Evolutionary conservation across 2,797 vertebrate species (phyloP).

Genomic region (Helicolenus hilgendorfi): DNA sequence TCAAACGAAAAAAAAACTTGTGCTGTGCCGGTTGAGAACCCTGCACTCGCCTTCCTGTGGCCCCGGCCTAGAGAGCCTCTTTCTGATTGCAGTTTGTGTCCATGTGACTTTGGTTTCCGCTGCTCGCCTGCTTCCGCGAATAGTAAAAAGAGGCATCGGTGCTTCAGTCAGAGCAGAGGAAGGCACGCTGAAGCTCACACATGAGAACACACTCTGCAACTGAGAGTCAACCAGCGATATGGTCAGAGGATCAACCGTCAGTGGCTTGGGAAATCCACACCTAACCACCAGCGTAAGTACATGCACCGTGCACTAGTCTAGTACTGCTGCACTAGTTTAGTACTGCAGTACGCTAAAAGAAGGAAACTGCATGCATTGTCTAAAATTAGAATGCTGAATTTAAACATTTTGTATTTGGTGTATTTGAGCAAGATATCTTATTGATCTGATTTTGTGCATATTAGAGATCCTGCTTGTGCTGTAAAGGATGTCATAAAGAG

Average conservation of each 20-base stretch:
- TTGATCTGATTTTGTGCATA: not conserved
- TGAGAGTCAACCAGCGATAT: slow-evolving; percentile 77
- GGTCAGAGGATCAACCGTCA: slow-evolving; percentile 79
- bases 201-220: slow-evolving; percentile 47
- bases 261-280: slow-evolving; percentile 84
- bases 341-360: not conserved
- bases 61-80: slow-evolving; percentile 71
- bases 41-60: slow-evolving; percentile 70
- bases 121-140: slow-evolving; percentile 90
- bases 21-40: slow-evolving; percentile 27
- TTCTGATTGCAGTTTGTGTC: slow-evolving; percentile 84
- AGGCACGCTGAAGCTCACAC: slow-evolving; percentile 53
- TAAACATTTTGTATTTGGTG: not conserved
- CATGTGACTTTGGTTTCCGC: slow-evolving; percentile 92
- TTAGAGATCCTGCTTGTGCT: not conserved
- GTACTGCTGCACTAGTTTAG: not conserved
- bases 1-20: not conserved
- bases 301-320: not conserved
- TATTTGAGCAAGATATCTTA: not conserved
- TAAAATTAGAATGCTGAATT: not conserved
- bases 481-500: not conserved
- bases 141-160: slow-evolving; percentile 68
- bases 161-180: slow-evolving; percentile 49
- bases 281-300: slow-evolving; percentile 86
- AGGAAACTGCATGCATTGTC: not conserved